Conservation (phyloP, 2,797 vertebrate genomes). For the Megalops cyprinoides region DNA sequence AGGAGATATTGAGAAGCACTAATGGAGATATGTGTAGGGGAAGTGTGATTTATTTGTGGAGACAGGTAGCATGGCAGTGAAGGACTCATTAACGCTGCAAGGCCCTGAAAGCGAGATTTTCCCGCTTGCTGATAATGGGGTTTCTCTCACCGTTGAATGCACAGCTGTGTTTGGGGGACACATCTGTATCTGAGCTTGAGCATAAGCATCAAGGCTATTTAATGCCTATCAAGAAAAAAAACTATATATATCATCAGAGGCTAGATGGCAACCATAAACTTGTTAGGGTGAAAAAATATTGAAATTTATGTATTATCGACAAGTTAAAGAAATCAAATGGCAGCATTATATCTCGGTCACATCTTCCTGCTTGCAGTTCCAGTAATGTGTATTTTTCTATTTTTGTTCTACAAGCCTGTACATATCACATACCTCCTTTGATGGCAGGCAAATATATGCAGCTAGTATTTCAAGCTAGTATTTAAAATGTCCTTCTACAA, state of each 20-base stretch:
- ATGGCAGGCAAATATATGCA: no score
- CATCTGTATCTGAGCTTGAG: conserved; percentile 50
- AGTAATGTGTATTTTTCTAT: neutral
- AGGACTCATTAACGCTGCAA: conserved; percentile 75
- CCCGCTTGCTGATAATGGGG: conserved; percentile 69
- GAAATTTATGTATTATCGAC: neutral
- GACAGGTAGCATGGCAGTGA: conserved; percentile 69
- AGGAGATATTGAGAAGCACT: conserved; percentile 47
- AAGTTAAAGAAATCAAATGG: neutral
- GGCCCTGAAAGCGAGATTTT: conserved; percentile 56
- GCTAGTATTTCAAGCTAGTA: no score
- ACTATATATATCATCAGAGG: conserved; percentile 14
- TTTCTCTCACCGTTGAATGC: conserved; percentile 68
- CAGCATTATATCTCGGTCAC: neutral
- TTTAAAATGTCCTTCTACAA: no score
- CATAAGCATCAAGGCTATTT: conserved; percentile 39
- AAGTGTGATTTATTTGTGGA: conserved; percentile 71
- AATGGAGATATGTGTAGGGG: conserved; percentile 44
- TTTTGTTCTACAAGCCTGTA: neutral
- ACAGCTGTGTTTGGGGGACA: conserved; percentile 61
- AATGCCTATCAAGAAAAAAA: conserved; percentile 20
- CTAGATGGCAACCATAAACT: conserved; percentile 32
- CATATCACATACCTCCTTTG: neutral
- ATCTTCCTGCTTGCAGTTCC: neutral
- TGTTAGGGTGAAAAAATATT: neutral